A percentile compares a stretch with the other conserved stretches of the same genome.
Evolutionary conservation across 2,888 invertebrate species (phyloP).

Genomic region (Mayetiola destructor): DNA sequence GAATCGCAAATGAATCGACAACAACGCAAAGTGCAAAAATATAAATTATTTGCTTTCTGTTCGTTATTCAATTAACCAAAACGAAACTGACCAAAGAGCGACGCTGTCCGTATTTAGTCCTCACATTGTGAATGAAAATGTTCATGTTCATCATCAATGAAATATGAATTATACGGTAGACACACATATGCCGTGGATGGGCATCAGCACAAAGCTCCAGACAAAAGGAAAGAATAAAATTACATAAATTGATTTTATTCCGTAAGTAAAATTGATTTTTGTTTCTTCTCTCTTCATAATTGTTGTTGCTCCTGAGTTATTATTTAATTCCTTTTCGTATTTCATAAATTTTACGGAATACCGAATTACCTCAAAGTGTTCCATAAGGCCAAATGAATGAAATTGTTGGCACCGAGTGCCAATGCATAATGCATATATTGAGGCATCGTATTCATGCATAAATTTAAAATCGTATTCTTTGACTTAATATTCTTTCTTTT

Average conservation of each 20-base stretch:
- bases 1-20: neutral
- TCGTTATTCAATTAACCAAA: constrained; percentile 15
- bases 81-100: no score
- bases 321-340: no score
- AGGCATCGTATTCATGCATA: neutral
- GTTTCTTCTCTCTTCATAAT: no score
- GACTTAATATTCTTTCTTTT: neutral
- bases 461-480: constrained; percentile 3
- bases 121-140: constrained; percentile 9
- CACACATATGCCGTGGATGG: no score
- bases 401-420: neutral
- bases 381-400: neutral
- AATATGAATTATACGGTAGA: no score
- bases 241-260: constrained; percentile 9
- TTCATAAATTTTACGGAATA: no score
- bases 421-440: neutral
- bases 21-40: constrained; percentile 4
- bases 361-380: neutral
- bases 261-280: constrained; percentile 10
- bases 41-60: constrained; percentile 13
- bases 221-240: neutral
- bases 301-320: constrained; percentile 9
- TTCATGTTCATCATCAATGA: constrained; percentile 6
- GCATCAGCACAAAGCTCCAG: no score
- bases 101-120: no score